Conservation (phyloP, 2,113 vertebrate species). For the Gadus chalcogrammus region DNA sequence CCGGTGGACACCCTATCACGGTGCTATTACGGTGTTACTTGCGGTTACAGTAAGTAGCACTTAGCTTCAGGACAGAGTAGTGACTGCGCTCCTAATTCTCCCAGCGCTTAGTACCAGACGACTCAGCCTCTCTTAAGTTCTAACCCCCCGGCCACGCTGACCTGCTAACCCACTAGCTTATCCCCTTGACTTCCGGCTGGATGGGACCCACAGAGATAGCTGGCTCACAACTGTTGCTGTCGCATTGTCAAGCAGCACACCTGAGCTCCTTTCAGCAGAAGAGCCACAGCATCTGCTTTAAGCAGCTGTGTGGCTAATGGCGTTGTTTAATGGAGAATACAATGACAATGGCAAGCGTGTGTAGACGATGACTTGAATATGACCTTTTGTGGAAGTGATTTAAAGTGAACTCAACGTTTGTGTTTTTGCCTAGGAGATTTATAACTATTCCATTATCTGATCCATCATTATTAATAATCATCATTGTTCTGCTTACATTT, state of each 20-base stretch:
- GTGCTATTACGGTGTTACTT: slow-evolving; percentile 23
- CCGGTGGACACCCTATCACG: slow-evolving; percentile 26
- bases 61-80: slow-evolving; percentile 3
- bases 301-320: not conserved
- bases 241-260: slow-evolving; percentile 14
- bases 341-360: not conserved
- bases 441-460: not conserved
- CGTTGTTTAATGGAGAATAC: not conserved
- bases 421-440: not conserved
- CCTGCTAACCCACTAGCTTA: slow-evolving; percentile 56
- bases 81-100: slow-evolving; percentile 34
- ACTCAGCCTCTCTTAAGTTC: slow-evolving; percentile 37
- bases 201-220: slow-evolving; percentile 13
- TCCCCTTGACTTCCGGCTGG: slow-evolving; percentile 26
- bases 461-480: too few species aligned
- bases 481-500: too few species aligned
- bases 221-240: slow-evolving; percentile 25
- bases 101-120: slow-evolving; percentile 23
- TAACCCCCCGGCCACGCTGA: slow-evolving; percentile 46
- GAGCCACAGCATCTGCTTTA: slow-evolving; percentile 14
- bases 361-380: not conserved
- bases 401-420: not conserved
- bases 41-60: slow-evolving; percentile 19
- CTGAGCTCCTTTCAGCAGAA: slow-evolving; percentile 16
- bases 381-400: not conserved